Evolutionary conservation across 1,140 invertebrate genomes (phyloP).

Genomic region (Platyscapa corneri): DNA sequence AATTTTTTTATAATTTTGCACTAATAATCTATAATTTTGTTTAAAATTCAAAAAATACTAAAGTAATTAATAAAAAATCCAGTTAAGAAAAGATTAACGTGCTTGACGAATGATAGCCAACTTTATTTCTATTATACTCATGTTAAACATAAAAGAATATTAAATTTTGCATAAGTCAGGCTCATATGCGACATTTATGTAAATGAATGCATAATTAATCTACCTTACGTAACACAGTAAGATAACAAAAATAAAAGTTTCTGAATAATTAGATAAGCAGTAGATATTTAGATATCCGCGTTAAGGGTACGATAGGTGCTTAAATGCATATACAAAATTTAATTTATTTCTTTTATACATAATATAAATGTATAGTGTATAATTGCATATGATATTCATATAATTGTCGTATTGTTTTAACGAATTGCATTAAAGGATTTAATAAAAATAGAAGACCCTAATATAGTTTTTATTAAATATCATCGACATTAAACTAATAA

Average conservation of each 20-base stretch:
- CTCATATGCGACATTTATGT: constrained; percentile 24
- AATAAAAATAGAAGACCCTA: too few species aligned
- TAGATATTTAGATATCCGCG: constrained; percentile 37
- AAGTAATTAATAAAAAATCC: not conserved
- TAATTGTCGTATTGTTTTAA: too few species aligned
- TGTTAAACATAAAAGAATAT: constrained; percentile 44
- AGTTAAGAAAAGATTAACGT: not conserved
- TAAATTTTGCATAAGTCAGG: constrained; percentile 44
- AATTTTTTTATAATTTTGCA: too few species aligned
- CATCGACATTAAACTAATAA: too few species aligned
- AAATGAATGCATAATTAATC: constrained; percentile 50
- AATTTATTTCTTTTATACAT: too few species aligned
- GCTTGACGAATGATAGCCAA: not conserved
- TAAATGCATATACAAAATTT: not conserved
- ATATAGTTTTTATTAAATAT: too few species aligned
- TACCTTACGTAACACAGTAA: not conserved
- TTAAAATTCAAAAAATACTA: not conserved
- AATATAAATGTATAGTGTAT: too few species aligned
- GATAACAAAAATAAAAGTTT: constrained; percentile 40
- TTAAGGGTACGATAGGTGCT: constrained; percentile 2
- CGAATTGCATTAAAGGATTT: too few species aligned
- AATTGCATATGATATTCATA: too few species aligned
- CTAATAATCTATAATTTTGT: not conserved
- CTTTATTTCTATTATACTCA: constrained; percentile 13
- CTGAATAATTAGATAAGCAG: constrained; percentile 42